Conservation (phyloP, 2,888 invertebrate genomes). For the Xylota sylvarum region DNA sequence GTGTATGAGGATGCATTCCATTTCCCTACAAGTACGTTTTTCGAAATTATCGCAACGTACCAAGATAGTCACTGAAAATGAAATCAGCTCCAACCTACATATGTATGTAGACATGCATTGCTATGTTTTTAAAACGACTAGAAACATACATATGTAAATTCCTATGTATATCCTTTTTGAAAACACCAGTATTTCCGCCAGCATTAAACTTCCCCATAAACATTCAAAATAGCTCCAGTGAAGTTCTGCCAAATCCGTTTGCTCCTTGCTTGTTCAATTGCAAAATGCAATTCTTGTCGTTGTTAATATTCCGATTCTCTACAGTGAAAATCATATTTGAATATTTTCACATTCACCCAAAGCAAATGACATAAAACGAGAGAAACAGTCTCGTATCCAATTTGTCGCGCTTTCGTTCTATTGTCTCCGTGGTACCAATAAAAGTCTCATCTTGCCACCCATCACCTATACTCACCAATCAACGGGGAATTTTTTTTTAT, state of each 20-base stretch:
- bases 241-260: constrained; percentile 4
- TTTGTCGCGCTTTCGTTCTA: constrained; percentile 59
- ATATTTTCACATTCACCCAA: constrained; percentile 42
- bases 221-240: neutral
- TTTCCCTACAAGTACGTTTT: too few relatives aligned
- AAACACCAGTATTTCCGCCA: too few relatives aligned
- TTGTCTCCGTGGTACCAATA: constrained; percentile 70
- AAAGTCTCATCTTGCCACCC: constrained; percentile 62
- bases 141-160: too few relatives aligned
- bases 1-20: too few relatives aligned
- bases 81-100: too few relatives aligned
- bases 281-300: constrained; percentile 48
- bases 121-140: too few relatives aligned
- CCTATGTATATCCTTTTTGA: too few relatives aligned
- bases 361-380: constrained; percentile 22
- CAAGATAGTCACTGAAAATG: too few relatives aligned
- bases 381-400: constrained; percentile 65
- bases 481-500: constrained; percentile 3
- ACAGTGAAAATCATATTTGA: constrained; percentile 52
- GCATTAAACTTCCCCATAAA: neutral
- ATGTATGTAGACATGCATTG: too few relatives aligned
- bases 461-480: constrained; percentile 56
- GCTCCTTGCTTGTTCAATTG: neutral
- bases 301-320: constrained; percentile 64
- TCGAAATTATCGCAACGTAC: too few relatives aligned